Evolutionary conservation across 2,888 invertebrate genomes (phyloP), one percentile per base, ranked within the genome.

Genomic region (Caenorhabditis virilis): DNA sequence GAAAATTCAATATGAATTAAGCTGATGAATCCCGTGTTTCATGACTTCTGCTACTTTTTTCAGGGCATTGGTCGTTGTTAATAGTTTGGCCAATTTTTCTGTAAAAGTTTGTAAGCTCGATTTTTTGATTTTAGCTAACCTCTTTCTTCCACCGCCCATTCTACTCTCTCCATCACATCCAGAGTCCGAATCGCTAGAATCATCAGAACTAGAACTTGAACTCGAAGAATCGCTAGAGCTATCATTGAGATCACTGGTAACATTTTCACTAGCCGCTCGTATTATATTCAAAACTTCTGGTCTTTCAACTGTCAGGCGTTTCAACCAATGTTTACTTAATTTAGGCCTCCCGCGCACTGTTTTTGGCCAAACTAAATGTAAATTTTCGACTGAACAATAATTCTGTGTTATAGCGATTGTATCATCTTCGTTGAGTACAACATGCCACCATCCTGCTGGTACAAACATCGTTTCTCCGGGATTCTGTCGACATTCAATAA

Each of bases 391-490:
- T 76, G 95, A 94, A 84, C 85, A 85, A 84, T 95, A 98, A 86
- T 98, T 98, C 84, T 98, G 98, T 0, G 98, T 98, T 16, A 98
- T 91, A 13, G 98, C 98, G 45, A 98, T 90, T 0, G 98, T 97
- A 69, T 91, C 89, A 82, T 95, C 95, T 65, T 98, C 86, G 85
- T 98, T 98, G 27, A 98, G 87, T 15, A 99, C 98, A 20, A 99
- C 98, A 84, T 98, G 98, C 98, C 98, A 98, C 97, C 97, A 98
- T 11, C 98, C 98, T 18, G 75, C 62, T 7, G 81, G 81, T 15
- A 81, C 79, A 50, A 80, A 80, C 76, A 81, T 78, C 9, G 76
- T 71, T 39, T 82, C 80, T 18, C 81, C 81, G 4, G 81, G 78
- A 1, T 62, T 41, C 53, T 81, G 81, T 1, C 74, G 35, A 9